Conservation (phyloP, 2,113 vertebrate genomes). For the Harpagus bidentatus region DNA sequence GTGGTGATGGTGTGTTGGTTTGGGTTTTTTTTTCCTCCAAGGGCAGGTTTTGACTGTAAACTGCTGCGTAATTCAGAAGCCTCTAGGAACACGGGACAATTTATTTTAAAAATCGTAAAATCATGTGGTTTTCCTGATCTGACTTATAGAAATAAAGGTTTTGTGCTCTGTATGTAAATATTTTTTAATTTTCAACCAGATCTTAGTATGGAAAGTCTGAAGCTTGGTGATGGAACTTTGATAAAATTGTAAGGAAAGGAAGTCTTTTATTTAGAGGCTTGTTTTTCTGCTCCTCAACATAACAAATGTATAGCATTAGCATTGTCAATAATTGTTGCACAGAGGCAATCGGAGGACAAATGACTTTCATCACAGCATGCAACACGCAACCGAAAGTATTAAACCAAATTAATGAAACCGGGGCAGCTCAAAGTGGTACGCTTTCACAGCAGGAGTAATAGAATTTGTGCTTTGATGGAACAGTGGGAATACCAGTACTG, state of each 20-base stretch:
- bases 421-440: background rate
- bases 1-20: too few relatives aligned
- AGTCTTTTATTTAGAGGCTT: background rate
- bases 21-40: background rate
- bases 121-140: background rate
- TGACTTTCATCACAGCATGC: background rate
- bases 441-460: background rate
- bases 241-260: background rate
- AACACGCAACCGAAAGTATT: background rate
- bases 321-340: background rate
- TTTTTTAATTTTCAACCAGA: background rate
- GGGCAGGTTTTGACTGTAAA: background rate
- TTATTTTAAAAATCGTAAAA: background rate
- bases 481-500: background rate
- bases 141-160: background rate
- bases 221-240: background rate
- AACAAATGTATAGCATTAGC: background rate
- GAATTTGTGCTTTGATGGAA: background rate
- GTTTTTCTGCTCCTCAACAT: background rate
- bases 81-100: background rate
- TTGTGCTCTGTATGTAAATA: background rate
- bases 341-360: background rate
- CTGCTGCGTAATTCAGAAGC: background rate
- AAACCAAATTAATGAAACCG: background rate
- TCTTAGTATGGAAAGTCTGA: background rate